Percentiles rank a stretch among this genome's conserved stretches.
Conservation (phyloP, 2,888 invertebrate species). For the Noctua janthina region DNA sequence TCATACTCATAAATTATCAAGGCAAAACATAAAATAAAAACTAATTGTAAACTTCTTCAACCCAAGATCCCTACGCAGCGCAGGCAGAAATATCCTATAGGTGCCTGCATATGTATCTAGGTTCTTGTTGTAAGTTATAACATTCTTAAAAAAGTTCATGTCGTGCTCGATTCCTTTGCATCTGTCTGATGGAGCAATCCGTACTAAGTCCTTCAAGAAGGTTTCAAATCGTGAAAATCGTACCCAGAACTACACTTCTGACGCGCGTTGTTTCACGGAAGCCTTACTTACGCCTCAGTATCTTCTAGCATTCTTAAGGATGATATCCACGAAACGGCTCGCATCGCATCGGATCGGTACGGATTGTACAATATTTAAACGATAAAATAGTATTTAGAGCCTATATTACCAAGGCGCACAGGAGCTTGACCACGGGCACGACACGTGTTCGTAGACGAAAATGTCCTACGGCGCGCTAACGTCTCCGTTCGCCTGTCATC, state of each 20-base stretch:
- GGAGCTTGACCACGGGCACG: no score
- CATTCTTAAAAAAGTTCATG: neutral
- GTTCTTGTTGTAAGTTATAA: neutral
- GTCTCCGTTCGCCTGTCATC: no score
- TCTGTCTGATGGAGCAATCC: neutral
- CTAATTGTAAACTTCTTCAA: neutral
- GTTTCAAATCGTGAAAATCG: neutral
- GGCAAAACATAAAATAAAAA: neutral
- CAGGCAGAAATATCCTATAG: neutral
- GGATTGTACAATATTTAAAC: no score
- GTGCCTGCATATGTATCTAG: no score
- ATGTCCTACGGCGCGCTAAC: no score
- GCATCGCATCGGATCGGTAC: no score
- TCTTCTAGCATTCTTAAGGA: no score
- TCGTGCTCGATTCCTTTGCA: neutral
- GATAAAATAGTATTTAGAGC: no score
- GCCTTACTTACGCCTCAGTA: no score
- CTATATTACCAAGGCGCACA: no score
- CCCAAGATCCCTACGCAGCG: neutral
- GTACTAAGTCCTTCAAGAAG: neutral
- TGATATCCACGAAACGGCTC: no score
- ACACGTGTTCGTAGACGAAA: no score
- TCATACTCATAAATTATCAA: neutral
- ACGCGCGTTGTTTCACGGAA: neutral
- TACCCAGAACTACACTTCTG: neutral